A percentile compares a stretch with the other conserved stretches of the same genome.
Evolutionary conservation across 2,113 vertebrate species (phyloP).

Genomic region (Pseudolaguvia tuberculata): DNA sequence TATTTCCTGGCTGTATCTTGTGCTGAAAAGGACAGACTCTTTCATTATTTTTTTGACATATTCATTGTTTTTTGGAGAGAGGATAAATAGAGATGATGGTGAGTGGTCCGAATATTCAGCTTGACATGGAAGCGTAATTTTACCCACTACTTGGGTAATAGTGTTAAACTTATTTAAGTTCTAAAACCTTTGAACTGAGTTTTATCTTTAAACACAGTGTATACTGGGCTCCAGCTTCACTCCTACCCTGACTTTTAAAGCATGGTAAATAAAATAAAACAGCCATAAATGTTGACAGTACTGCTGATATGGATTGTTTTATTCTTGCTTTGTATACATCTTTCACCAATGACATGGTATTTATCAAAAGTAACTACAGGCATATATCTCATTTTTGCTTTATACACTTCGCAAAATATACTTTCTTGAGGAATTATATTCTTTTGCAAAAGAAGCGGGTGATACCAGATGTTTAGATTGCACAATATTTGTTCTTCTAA

Average conservation of each 20-base stretch:
- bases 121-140: constrained; percentile 12
- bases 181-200: neutral
- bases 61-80: constrained; percentile 7
- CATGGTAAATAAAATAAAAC: neutral
- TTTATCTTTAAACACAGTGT: no score
- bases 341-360: no score
- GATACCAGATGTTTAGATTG: neutral
- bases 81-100: neutral
- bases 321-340: neutral
- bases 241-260: neutral
- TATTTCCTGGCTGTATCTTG: constrained; percentile 14
- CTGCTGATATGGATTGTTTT: neutral
- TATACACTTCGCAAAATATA: neutral
- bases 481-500: neutral
- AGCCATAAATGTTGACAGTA: neutral
- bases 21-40: constrained; percentile 4
- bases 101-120: neutral
- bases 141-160: constrained; percentile 26
- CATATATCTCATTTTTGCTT: neutral
- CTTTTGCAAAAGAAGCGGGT: neutral
- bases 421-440: neutral
- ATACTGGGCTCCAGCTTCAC: constrained; percentile 8
- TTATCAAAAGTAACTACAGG: neutral
- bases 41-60: constrained; percentile 29
- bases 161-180: neutral